phyloP scores from a whole-genome alignment of 2,113 vertebrate species.

The Hemiprocne comata region DNA sequence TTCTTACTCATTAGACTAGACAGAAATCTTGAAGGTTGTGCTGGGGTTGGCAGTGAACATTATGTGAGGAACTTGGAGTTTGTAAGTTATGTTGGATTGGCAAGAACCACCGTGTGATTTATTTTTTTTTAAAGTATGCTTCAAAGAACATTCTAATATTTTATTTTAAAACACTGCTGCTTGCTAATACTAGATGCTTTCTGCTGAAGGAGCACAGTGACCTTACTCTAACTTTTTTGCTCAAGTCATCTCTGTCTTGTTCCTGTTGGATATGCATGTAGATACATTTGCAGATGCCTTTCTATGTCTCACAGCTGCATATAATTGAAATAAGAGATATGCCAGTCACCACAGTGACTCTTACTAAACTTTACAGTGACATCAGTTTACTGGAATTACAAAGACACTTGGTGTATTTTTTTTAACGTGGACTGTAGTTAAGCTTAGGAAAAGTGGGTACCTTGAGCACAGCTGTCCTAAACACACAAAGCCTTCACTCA shows the following conservation, averaged over 20 bases:
- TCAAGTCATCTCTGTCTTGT: neutral
- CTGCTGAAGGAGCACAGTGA: neutral
- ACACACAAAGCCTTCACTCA: neutral
- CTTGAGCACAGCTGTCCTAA: neutral
- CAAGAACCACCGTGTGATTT: neutral
- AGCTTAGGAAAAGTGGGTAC: neutral
- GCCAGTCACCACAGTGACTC: neutral
- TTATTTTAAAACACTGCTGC: neutral
- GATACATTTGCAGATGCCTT: neutral
- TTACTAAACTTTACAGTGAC: neutral
- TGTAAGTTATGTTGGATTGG: neutral
- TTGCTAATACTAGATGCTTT: neutral
- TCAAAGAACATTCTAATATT: neutral
- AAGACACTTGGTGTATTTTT: neutral
- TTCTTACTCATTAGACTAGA: neutral
- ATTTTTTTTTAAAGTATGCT: neutral
- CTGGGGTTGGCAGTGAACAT: neutral
- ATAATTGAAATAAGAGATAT: neutral
- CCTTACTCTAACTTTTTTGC: neutral
- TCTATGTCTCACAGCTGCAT: neutral
- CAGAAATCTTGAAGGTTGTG: neutral
- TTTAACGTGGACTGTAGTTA: neutral
- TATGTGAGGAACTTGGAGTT: neutral
- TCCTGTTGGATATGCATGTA: slow-evolving; percentile 4
- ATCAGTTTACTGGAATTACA: neutral